phyloP scores from a whole-genome alignment of 2,113 vertebrate species.

The Cavia porcellus region DNA sequence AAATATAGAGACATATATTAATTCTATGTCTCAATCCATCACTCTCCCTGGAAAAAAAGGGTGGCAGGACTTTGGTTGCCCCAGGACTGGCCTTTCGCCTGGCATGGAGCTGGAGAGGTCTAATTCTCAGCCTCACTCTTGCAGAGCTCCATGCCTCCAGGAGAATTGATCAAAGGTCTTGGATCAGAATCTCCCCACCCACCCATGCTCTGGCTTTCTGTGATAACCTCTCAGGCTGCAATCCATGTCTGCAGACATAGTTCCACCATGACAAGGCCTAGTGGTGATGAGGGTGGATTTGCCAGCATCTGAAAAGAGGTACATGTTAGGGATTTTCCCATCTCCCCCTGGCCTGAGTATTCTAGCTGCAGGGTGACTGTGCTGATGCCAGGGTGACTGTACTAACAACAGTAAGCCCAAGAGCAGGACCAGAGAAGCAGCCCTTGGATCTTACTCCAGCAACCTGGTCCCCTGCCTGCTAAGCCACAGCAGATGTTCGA shows the following conservation, averaged over 20 bases:
- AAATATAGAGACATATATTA: slow-evolving; percentile 81
- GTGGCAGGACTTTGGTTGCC: neutral
- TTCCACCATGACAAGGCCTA: slow-evolving; percentile 91
- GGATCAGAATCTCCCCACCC: slow-evolving; percentile 89
- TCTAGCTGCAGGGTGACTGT: slow-evolving; percentile 87
- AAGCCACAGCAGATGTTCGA: slow-evolving; percentile 84
- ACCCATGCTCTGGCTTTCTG: slow-evolving; percentile 90
- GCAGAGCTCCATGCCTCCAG: slow-evolving; percentile 89
- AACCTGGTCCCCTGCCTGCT: slow-evolving; percentile 79
- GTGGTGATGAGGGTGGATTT: slow-evolving; percentile 89
- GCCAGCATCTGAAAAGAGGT: slow-evolving; percentile 92
- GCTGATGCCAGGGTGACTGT: slow-evolving; percentile 85
- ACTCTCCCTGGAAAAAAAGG: neutral
- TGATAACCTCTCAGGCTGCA: slow-evolving; percentile 93
- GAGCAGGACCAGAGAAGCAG: slow-evolving; percentile 82
- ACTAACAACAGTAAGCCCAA: slow-evolving; percentile 87
- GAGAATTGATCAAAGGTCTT: slow-evolving; percentile 92
- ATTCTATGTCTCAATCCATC: slow-evolving; percentile 82
- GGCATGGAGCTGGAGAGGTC: neutral
- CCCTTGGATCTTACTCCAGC: slow-evolving; percentile 83
- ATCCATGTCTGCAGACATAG: slow-evolving; percentile 91
- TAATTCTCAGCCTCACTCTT: slow-evolving; percentile 83
- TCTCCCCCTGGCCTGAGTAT: slow-evolving; percentile 83
- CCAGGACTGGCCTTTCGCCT: neutral
- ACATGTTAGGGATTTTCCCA: slow-evolving; percentile 89